Evolutionary conservation across 2,113 vertebrate genomes (phyloP), one percentile per base, ranked within the genome.

Genomic region (Ptilorrhoa leucosticta): DNA sequence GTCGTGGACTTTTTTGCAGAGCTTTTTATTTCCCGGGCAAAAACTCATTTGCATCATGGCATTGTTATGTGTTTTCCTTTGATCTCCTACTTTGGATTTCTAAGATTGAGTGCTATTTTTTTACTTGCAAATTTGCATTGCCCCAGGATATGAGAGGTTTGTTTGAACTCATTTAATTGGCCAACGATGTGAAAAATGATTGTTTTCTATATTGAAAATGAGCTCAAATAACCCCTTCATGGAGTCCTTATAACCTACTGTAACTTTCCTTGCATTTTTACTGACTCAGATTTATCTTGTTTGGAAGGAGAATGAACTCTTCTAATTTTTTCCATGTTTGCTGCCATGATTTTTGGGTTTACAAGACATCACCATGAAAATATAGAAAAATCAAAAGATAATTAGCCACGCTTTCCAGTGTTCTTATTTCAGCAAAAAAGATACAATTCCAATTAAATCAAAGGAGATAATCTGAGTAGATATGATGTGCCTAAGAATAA

Each of bases 151-250:
- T 42, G 31, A 82, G 83, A 80, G 71, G 35, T 80, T 95, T 73
- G 54, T 94, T 83, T 95, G 94, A 96, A 91, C 71, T 88, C 85
- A 44, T 93, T 93, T 94, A 93, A 91, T 97, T 94, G 89, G 60
- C 83, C 40, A 83, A 44, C 81, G 94, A 87, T 92, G 87, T 96
- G 94, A 88, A 96, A 97, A 94, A 88, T 50, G 13, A 70, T 94
- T 16, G 0, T 66, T 83, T 94, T 95, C 63, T 77, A 6, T 77
- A 66, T 58, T 70, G 79, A 65, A 90, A 91, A 80, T 57, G 42
- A 91, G 69, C 12, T 91, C 64, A 89, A 89, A 54, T 90, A 94
- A 94, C 60, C 39, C 9, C 28, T 91, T 81, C 12, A 7, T 9
- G 5, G 72, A 94, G 75, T 54, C 33, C 23, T 91, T 90, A 28